Evolutionary conservation across 2,888 invertebrate species (phyloP).

Genomic region (Pyralis farinalis): DNA sequence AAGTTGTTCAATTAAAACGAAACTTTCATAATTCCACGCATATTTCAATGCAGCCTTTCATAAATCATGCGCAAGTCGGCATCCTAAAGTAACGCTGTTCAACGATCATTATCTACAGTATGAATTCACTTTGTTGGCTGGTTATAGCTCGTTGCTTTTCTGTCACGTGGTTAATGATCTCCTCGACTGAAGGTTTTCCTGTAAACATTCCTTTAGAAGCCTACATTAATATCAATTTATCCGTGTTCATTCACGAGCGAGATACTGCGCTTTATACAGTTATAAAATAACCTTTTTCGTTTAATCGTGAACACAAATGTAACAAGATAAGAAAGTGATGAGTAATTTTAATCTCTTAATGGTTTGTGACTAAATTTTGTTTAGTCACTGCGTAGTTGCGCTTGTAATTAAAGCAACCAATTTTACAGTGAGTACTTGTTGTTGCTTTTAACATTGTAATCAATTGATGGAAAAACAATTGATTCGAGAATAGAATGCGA

Average conservation of each 20-base stretch:
- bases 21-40: too few species aligned
- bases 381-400: background rate
- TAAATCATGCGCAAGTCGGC: too few species aligned
- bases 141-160: conserved; percentile 13
- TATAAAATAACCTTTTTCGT: background rate
- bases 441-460: conserved; percentile 11
- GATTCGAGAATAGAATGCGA: conserved; percentile 41
- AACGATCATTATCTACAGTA: too few species aligned
- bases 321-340: background rate
- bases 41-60: too few species aligned
- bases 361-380: background rate
- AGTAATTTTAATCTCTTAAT: background rate
- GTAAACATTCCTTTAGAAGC: conserved; percentile 2
- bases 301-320: conserved; percentile 6
- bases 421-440: background rate
- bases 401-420: background rate
- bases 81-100: too few species aligned
- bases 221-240: conserved; percentile 21
- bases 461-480: conserved; percentile 40
- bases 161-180: conserved; percentile 17
- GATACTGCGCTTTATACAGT: background rate
- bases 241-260: conserved; percentile 10
- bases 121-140: too few species aligned
- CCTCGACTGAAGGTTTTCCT: conserved; percentile 21
- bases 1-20: too few species aligned